Percentiles rank a stretch among this genome's conserved stretches.
Conservation (phyloP, 2,797 vertebrate genomes). For the Sus cebifrons region DNA sequence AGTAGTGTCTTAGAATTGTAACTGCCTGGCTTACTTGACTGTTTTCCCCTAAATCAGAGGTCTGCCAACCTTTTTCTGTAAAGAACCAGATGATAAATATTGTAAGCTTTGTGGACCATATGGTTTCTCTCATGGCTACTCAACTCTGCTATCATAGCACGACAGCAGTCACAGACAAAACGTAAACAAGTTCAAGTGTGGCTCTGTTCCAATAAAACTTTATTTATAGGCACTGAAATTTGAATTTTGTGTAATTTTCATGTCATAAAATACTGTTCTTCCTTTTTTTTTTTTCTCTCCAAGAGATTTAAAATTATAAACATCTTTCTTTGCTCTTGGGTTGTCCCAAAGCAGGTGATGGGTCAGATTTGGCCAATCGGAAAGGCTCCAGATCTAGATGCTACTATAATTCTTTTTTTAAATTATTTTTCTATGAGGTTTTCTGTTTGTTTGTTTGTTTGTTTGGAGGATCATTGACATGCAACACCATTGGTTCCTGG, state of each 20-base stretch:
- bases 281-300: accelerated
- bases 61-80: not conserved
- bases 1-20: not conserved
- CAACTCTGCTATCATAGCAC: accelerated
- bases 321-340: not conserved
- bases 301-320: not conserved
- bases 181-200: too few species aligned
- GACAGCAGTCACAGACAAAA: not conserved
- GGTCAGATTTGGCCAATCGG: not conserved
- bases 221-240: not conserved
- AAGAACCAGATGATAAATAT: not conserved
- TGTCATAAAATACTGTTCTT: not conserved
- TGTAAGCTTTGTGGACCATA: not conserved
- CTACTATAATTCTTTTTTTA: not conserved
- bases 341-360: not conserved
- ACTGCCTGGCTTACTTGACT: not conserved
- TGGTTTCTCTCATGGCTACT: not conserved
- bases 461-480: too few species aligned
- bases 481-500: too few species aligned
- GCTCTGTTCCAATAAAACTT: not conserved
- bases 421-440: too few species aligned
- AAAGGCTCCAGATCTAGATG: not conserved
- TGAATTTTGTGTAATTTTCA: not conserved
- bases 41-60: not conserved
- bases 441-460: too few species aligned